These are phyloP conservation scores for Neosilurus hyrtlii DNA, from an alignment of 2,797 vertebrate genomes.

Conservation along the genomic window DNA sequence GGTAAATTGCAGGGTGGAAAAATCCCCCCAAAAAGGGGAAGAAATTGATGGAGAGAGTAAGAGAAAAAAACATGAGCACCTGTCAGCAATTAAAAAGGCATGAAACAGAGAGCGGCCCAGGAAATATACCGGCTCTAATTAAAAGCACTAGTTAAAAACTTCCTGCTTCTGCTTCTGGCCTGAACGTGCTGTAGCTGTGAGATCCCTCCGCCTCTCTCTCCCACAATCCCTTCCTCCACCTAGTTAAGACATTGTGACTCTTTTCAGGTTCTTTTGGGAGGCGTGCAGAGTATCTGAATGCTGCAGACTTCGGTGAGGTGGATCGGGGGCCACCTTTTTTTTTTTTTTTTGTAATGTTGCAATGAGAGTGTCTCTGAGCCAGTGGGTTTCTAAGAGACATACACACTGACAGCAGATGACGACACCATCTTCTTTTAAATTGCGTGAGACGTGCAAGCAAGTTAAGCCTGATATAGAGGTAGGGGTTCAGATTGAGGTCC, in stretches of 20 bases:
- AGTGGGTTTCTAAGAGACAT: slow-evolving; percentile 23
- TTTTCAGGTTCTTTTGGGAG: slow-evolving; percentile 53
- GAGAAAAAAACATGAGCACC: slow-evolving; percentile 77
- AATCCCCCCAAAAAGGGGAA: background rate
- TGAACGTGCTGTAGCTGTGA: slow-evolving; percentile 78
- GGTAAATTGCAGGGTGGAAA: slow-evolving; percentile 13
- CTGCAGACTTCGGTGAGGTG: slow-evolving; percentile 47
- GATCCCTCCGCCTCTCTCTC: slow-evolving; percentile 63
- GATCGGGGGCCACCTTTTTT: slow-evolving; percentile 38
- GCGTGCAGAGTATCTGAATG: slow-evolving; percentile 53
- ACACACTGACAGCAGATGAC: slow-evolving; percentile 53
- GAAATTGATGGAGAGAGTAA: slow-evolving; percentile 14
- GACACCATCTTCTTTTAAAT: slow-evolving; percentile 69
- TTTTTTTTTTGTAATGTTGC: slow-evolving; percentile 18
- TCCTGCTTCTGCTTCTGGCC: slow-evolving; percentile 90
- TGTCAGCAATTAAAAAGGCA: slow-evolving; percentile 94
- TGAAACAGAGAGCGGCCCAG: slow-evolving; percentile 86
- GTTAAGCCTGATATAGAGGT: slow-evolving; percentile 61
- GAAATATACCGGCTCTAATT: slow-evolving; percentile 98
- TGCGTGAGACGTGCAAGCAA: slow-evolving; percentile 56
- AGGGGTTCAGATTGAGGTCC: slow-evolving; percentile 7
- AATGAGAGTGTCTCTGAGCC: slow-evolving; percentile 25
- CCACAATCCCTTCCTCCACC: slow-evolving; percentile 60
- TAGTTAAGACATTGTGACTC: slow-evolving; percentile 69
- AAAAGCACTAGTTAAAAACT: slow-evolving; percentile 98